Percentiles rank a stretch among this genome's conserved stretches.
These are phyloP conservation scores for Agrochola macilenta DNA, from an alignment of 2,888 invertebrate species.

Conservation along the genomic window DNA sequence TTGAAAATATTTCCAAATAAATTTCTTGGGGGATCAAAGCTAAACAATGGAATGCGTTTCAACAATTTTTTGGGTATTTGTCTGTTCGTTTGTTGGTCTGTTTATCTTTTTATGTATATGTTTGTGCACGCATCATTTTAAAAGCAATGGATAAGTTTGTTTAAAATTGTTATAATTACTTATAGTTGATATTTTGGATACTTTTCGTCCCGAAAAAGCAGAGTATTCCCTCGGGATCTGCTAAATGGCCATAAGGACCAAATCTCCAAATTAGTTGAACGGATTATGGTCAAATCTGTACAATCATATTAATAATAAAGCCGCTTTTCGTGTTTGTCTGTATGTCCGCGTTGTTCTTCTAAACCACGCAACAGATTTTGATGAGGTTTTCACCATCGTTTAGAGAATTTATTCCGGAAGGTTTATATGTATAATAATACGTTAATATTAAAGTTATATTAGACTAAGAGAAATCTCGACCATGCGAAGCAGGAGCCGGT, in stretches of 20 bases:
- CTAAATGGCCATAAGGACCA: neutral
- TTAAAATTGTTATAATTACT: neutral
- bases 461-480: too few species aligned
- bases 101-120: conserved; percentile 38
- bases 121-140: conserved; percentile 48
- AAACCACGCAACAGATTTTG: too few species aligned
- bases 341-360: too few species aligned
- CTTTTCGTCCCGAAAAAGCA: neutral
- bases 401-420: too few species aligned
- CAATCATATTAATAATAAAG: too few species aligned
- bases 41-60: conserved; percentile 44
- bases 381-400: too few species aligned
- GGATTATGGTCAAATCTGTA: neutral
- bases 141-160: conserved; percentile 43
- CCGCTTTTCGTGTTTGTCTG: too few species aligned
- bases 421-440: too few species aligned
- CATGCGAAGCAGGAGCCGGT: too few species aligned
- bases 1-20: neutral
- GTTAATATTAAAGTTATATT: too few species aligned
- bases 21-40: neutral
- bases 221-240: neutral
- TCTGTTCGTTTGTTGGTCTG: conserved; percentile 36
- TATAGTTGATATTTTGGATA: neutral
- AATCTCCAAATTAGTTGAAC: neutral
- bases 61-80: conserved; percentile 45